Base-by-base conservation (phyloP, 1,140 invertebrate genomes). In the Dendrolimus kikuchii region DNA sequence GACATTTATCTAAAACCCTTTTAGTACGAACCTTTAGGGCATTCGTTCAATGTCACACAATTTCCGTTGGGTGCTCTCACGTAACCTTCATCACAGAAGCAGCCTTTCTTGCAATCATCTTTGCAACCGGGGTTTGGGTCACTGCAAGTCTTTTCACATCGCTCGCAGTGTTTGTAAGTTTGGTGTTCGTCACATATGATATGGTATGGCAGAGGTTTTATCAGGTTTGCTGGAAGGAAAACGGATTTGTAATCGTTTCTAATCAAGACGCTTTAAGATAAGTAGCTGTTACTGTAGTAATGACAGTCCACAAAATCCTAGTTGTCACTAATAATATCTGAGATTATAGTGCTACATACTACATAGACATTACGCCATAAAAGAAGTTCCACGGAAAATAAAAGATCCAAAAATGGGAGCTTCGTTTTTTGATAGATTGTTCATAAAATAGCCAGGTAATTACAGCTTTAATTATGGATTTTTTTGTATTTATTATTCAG, bases 41-140 rank as follows among this genome's bases (percentile, higher is more conserved):
- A 81, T 1, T 77, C 55, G 5, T 68, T 47, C 6, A 64, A 10
- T 36, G 50, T 59, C 5, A 81, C 62, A 49, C 77, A 81, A 6
- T 53, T 46, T 3, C 77, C 77, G 38, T 58, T 55, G 1, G 68
- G 70, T 0, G 62, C 56, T 46, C 68, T 73, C 2, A 71, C 54
- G 23, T 56, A 62, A 4, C 63, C 74, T 0, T 68, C 55, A 5
- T 67, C 40, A 40, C 78, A 81, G 65, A 77, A 77, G 52, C 78
- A 81, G 0, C 76, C 74, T 0, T 44, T 53, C 6, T 42, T 41
- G 23, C 78, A 81, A 2, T 55, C 41, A 0, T 53, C 46, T 1
- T 46, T 43, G 39, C 73, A 77, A 0, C 42, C 9, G 5, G 71
- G 68, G 10, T 60, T 56, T 0, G 62, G 64, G 48, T 73, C 58